These are phyloP conservation scores for Pitta sordida DNA, from an alignment of 2,113 vertebrate genomes.

Conservation along the genomic window DNA sequence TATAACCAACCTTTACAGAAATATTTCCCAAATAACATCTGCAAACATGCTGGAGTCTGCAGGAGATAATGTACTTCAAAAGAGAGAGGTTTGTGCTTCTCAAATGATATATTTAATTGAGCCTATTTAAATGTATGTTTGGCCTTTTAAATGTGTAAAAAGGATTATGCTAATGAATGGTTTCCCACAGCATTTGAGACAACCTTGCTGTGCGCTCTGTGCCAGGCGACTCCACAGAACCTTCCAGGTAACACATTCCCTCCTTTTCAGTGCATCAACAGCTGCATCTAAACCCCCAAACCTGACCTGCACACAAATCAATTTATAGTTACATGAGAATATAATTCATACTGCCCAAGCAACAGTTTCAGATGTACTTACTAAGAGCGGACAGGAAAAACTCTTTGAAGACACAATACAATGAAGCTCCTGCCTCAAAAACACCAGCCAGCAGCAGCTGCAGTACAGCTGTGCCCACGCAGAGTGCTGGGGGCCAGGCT, in stretches of 20 bases:
- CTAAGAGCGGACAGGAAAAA: neutral
- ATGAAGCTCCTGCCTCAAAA: neutral
- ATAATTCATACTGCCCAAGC: neutral
- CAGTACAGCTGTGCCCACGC: neutral
- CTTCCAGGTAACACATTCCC: neutral
- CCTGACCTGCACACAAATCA: neutral
- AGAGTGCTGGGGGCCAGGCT: neutral
- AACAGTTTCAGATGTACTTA: neutral
- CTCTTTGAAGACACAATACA: neutral
- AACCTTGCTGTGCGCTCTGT: rapidly evolving
- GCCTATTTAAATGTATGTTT: neutral
- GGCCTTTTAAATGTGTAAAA: neutral
- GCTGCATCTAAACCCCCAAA: neutral
- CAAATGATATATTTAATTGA: neutral
- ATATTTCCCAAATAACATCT: neutral
- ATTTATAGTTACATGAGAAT: neutral
- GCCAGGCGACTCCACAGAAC: rapidly evolving
- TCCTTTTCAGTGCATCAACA: neutral
- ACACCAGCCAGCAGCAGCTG: neutral
- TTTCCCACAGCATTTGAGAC: neutral
- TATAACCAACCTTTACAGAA: neutral
- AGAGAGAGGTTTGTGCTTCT: neutral
- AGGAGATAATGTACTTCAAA: neutral
- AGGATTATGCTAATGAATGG: neutral
- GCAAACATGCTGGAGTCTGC: neutral